Evolutionary conservation across 2,113 vertebrate genomes (phyloP).

Genomic region (Percopsis transmontana): DNA sequence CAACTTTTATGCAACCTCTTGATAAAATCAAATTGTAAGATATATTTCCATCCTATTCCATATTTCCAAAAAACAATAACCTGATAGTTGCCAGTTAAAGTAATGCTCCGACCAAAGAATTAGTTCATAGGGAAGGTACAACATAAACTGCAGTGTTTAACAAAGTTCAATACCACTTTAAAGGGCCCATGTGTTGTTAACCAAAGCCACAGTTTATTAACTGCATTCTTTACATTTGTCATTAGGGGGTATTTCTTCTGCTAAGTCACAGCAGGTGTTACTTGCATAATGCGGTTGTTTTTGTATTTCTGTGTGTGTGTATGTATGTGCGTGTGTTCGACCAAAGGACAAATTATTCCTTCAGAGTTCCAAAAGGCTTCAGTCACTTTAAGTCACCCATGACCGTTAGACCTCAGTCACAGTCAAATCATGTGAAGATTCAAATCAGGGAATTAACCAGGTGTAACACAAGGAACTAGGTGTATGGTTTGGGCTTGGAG

Average conservation of each 20-base stretch:
- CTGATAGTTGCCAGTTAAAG: too few relatives aligned
- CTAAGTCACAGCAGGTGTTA: constrained; percentile 59
- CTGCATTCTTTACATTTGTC: constrained; percentile 13
- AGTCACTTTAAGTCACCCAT: background rate
- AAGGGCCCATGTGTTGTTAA: background rate
- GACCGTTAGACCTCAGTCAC: too few relatives aligned
- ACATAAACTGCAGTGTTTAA: background rate
- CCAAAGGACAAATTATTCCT: background rate
- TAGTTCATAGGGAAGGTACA: background rate
- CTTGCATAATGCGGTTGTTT: constrained; percentile 52
- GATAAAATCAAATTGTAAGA: too few relatives aligned
- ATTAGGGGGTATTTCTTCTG: constrained; percentile 16
- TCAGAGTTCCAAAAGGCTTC: background rate
- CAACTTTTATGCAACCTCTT: too few relatives aligned
- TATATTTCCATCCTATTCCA: too few relatives aligned
- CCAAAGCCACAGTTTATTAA: background rate
- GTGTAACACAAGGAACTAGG: too few relatives aligned
- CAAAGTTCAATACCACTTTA: background rate
- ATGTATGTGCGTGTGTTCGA: constrained; percentile 9
- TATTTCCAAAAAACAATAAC: too few relatives aligned
- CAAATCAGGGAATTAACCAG: too few relatives aligned
- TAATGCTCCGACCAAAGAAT: too few relatives aligned
- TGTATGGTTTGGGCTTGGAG: too few relatives aligned
- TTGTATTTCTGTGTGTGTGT: constrained; percentile 16
- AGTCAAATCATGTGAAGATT: too few relatives aligned